Percentiles rank a stretch among this genome's conserved stretches.
These are phyloP conservation scores for Biston stratarius DNA, from an alignment of 2,888 invertebrate genomes.

Conservation along the genomic window DNA sequence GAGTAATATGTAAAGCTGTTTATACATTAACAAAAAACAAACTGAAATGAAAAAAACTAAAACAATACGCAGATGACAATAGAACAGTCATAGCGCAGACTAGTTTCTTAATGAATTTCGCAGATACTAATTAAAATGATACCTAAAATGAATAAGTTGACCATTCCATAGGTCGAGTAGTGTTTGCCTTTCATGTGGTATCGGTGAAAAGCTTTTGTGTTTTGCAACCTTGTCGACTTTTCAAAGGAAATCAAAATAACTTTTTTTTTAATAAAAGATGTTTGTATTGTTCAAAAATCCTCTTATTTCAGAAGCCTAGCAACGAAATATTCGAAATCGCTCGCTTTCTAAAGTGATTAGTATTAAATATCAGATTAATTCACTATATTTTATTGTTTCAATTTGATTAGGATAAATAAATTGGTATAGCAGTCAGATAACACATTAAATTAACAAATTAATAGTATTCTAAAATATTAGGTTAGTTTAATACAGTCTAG, in stretches of 20 bases:
- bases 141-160: slow-evolving; percentile 11
- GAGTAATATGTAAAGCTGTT: too few species aligned
- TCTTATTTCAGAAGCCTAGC: neutral
- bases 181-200: slow-evolving; percentile 7
- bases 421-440: too few species aligned
- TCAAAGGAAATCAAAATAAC: neutral
- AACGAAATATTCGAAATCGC: neutral
- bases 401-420: too few species aligned
- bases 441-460: too few species aligned
- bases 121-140: slow-evolving; percentile 30
- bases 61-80: neutral
- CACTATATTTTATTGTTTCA: too few species aligned
- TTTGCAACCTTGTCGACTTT: neutral
- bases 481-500: too few species aligned
- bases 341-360: neutral
- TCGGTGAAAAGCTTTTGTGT: slow-evolving; percentile 8
- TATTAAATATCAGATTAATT: too few species aligned
- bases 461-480: too few species aligned
- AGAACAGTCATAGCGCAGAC: neutral
- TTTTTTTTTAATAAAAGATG: neutral
- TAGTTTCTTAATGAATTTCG: slow-evolving; percentile 27
- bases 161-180: slow-evolving; percentile 27
- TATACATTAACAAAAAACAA: too few species aligned
- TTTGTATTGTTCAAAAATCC: neutral
- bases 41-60: too few species aligned